These are phyloP conservation scores for Sakesphorus luctuosus DNA, from an alignment of 2,113 vertebrate species.

Conservation along the genomic window DNA sequence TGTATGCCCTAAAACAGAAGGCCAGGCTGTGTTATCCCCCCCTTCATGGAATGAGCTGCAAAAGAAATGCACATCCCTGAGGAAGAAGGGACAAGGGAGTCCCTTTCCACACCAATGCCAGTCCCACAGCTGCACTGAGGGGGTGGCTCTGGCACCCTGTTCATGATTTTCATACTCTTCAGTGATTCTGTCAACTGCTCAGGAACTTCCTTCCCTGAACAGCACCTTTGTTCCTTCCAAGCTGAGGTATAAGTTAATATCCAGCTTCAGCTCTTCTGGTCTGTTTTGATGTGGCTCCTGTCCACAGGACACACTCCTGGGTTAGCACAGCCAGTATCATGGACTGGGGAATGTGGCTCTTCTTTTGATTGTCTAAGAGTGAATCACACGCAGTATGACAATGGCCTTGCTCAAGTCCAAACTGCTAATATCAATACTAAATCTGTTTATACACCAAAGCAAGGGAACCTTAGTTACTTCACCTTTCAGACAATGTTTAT, in stretches of 20 bases:
- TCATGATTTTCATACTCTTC: not conserved
- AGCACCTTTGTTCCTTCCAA: not conserved
- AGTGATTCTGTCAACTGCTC: not conserved
- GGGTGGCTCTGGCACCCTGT: not conserved
- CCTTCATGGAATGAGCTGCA: not conserved
- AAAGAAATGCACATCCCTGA: not conserved
- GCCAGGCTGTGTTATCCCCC: not conserved
- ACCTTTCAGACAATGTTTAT: not conserved
- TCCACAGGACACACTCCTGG: not conserved
- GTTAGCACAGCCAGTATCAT: accelerated
- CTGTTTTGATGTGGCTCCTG: not conserved
- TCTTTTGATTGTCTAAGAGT: not conserved
- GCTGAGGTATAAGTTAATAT: not conserved
- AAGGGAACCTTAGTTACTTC: not conserved
- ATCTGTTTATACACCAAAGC: not conserved
- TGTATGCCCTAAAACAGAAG: accelerated
- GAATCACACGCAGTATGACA: not conserved
- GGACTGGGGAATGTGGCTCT: not conserved
- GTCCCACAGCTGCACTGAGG: not conserved
- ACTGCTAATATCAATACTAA: not conserved
- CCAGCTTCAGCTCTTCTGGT: not conserved
- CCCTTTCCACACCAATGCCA: not conserved
- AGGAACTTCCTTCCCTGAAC: not conserved
- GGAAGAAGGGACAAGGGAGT: not conserved
- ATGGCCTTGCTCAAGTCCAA: not conserved